Conservation (phyloP, 2,888 invertebrate genomes). For the Acronicta leporina region DNA sequence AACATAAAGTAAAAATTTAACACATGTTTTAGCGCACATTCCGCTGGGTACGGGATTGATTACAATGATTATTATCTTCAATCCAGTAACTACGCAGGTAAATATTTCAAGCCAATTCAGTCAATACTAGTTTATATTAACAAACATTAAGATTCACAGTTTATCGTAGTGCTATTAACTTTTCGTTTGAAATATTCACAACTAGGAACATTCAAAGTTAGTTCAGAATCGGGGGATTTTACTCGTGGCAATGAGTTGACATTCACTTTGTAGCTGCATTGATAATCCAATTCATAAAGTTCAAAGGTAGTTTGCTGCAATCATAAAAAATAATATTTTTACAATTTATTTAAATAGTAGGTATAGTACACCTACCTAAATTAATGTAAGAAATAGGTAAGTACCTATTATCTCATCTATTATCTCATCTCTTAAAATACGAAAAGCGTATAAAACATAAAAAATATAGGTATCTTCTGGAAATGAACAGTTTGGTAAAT, state of each 20-base stretch:
- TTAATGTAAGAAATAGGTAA: no score
- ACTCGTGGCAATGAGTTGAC: conserved; percentile 80
- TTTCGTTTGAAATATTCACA: conserved; percentile 84
- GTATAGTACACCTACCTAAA: no score
- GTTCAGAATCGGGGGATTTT: conserved; percentile 81
- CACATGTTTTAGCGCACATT: neutral
- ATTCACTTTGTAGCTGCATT: conserved; percentile 88
- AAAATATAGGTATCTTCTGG: no score
- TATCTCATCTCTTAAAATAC: no score
- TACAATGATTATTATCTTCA: no score
- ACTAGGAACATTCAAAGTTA: conserved; percentile 85
- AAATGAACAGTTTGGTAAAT: no score
- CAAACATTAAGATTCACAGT: conserved; percentile 64
- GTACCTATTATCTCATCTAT: no score
- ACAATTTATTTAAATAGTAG: no score
- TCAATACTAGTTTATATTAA: neutral
- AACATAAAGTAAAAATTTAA: neutral
- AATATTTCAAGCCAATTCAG: neutral
- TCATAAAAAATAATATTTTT: conserved; percentile 31
- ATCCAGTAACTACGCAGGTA: no score
- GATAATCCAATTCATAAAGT: conserved; percentile 88
- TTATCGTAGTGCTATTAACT: conserved; percentile 70
- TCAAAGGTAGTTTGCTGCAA: conserved; percentile 88
- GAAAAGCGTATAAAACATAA: no score
- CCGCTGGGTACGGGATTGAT: neutral